Conservation (phyloP, 2,888 invertebrate species). For the Drosophila suboccidentalis region DNA sequence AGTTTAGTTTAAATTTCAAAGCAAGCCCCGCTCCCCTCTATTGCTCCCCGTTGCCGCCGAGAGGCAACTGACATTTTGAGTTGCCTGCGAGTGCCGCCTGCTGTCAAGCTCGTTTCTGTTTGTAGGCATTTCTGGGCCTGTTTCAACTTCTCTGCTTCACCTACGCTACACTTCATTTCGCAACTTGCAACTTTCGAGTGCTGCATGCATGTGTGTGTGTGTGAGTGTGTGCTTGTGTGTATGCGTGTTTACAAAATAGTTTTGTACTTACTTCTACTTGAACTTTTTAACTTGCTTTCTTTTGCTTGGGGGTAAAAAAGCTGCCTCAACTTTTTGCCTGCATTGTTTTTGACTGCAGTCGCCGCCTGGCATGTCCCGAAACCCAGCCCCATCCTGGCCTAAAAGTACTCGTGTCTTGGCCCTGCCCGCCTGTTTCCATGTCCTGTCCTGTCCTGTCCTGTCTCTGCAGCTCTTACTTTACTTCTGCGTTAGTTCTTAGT, state of each 20-base stretch:
- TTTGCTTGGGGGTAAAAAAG: slow-evolving; percentile 54
- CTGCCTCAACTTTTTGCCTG: slow-evolving; percentile 73
- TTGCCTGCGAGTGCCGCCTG: slow-evolving; percentile 64
- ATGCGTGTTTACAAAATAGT: slow-evolving; percentile 72
- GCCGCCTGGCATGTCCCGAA: slow-evolving; percentile 25
- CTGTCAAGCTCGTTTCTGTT: slow-evolving; percentile 60
- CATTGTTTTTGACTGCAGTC: slow-evolving; percentile 77
- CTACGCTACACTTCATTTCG: slow-evolving; percentile 73
- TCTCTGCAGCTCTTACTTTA: slow-evolving; percentile 62
- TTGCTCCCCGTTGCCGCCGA: slow-evolving; percentile 9
- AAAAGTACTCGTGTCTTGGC: slow-evolving; percentile 18
- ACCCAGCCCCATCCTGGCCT: slow-evolving; percentile 23
- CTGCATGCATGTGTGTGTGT: slow-evolving; percentile 16
- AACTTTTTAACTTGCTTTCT: slow-evolving; percentile 71
- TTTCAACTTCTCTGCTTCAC: slow-evolving; percentile 55
- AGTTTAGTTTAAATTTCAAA: slow-evolving; percentile 6
- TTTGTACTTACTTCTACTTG: slow-evolving; percentile 75
- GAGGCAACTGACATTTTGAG: slow-evolving; percentile 62
- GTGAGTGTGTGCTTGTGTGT: slow-evolving; percentile 19
- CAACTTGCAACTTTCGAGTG: slow-evolving; percentile 65
- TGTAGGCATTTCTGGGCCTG: slow-evolving; percentile 51
- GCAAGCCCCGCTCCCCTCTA: neutral
- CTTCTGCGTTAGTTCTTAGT: slow-evolving; percentile 51
- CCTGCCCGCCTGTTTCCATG: slow-evolving; percentile 6
- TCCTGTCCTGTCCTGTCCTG: slow-evolving; percentile 32